Percentiles rank a stretch among this genome's conserved stretches.
Evolutionary conservation across 2,113 vertebrate genomes (phyloP).

Genomic region (Nematolebias whitei): DNA sequence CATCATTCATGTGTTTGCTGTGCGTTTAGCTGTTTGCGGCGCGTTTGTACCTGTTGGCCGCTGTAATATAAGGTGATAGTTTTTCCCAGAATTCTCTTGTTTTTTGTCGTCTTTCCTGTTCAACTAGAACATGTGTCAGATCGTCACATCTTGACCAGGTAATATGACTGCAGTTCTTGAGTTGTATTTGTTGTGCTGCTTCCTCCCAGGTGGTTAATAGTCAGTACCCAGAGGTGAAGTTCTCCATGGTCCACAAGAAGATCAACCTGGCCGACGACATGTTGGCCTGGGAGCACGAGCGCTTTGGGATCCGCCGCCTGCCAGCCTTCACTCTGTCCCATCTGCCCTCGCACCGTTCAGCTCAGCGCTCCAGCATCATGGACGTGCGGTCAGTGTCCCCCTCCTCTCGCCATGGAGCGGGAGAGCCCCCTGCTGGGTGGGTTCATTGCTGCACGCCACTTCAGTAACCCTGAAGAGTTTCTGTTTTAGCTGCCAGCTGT

Average conservation of each 20-base stretch:
- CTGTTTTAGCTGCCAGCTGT: not conserved
- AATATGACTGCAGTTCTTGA: no score
- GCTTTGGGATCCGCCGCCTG: constrained; percentile 94
- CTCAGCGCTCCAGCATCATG: constrained; percentile 94
- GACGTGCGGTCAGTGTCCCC: constrained; percentile 89
- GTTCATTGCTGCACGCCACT: constrained; percentile 60
- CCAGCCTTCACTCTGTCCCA: constrained; percentile 96
- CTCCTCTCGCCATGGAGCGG: constrained; percentile 75
- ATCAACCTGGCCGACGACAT: constrained; percentile 97
- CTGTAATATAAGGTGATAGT: no score
- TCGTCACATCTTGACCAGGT: no score
- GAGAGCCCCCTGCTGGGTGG: constrained; percentile 81
- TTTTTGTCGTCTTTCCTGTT: no score
- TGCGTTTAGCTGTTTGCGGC: no score
- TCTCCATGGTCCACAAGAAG: constrained; percentile 99
- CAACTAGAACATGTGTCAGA: no score
- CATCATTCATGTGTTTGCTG: no score
- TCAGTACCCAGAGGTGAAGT: constrained; percentile 91
- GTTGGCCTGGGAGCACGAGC: constrained; percentile 97
- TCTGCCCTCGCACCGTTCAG: constrained; percentile 91
- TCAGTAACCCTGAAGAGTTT: constrained; percentile 14
- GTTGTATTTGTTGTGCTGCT: not conserved
- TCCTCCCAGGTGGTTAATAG: constrained; percentile 81
- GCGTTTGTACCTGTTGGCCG: no score
- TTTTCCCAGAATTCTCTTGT: no score